Conservation (phyloP, 2,113 vertebrate genomes). For the Charadrius vociferus region DNA sequence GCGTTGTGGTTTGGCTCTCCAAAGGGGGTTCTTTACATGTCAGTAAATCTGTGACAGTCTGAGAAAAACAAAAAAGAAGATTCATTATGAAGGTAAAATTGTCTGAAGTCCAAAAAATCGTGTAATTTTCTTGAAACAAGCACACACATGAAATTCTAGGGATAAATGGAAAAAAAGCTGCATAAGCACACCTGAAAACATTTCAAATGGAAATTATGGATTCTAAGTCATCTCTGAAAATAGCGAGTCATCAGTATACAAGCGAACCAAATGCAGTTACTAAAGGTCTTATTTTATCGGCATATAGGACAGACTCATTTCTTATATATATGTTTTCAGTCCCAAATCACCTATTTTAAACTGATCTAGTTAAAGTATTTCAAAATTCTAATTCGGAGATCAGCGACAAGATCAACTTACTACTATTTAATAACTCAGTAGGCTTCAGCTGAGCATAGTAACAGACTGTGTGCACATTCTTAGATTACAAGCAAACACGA, state of each 20-base stretch:
- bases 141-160: neutral
- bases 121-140: slow-evolving; percentile 1
- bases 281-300: neutral
- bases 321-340: neutral
- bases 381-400: neutral
- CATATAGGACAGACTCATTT: neutral
- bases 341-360: neutral
- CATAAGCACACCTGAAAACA: neutral
- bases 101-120: neutral
- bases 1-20: neutral
- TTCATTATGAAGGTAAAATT: neutral
- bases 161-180: neutral
- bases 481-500: neutral
- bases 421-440: neutral
- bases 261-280: neutral
- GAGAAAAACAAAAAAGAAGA: neutral
- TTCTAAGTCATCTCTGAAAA: neutral
- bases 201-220: neutral
- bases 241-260: neutral
- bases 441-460: neutral
- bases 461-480: neutral
- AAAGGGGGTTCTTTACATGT: neutral
- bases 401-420: neutral
- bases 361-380: neutral
- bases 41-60: neutral